These are phyloP conservation scores for Leistus spinibarbis DNA, from an alignment of 2,888 invertebrate species.

Conservation along the genomic window DNA sequence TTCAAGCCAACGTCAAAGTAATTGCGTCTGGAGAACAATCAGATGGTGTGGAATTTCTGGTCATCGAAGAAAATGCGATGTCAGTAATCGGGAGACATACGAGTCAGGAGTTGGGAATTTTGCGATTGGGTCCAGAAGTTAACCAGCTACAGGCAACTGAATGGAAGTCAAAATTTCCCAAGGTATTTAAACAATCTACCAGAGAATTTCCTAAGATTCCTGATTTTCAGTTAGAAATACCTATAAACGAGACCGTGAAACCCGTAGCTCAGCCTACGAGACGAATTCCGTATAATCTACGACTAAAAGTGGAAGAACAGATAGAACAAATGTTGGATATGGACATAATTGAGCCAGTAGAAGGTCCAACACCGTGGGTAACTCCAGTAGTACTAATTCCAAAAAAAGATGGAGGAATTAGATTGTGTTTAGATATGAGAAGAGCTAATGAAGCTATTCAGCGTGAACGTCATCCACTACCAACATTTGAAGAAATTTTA, in stretches of 20 bases:
- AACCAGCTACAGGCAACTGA: too few relatives aligned
- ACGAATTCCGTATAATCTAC: slow-evolving; percentile 48
- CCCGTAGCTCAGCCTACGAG: slow-evolving; percentile 49
- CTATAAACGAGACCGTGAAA: slow-evolving; percentile 43
- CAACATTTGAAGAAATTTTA: slow-evolving; percentile 16
- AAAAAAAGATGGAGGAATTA: slow-evolving; percentile 42
- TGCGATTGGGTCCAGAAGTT: too few relatives aligned
- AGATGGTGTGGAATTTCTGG: too few relatives aligned
- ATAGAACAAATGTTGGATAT: slow-evolving; percentile 42
- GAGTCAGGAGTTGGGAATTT: too few relatives aligned
- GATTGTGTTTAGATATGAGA: slow-evolving; percentile 38
- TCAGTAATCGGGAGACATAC: too few relatives aligned
- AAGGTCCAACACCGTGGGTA: slow-evolving; percentile 46
- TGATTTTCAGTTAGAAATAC: slow-evolving; percentile 41
- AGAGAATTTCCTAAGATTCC: slow-evolving; percentile 43
- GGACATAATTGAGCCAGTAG: slow-evolving; percentile 46
- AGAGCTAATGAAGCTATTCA: slow-evolving; percentile 45
- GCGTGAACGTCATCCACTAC: slow-evolving; percentile 44
- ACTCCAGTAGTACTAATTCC: slow-evolving; percentile 47
- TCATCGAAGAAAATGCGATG: too few relatives aligned
- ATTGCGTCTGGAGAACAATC: too few relatives aligned
- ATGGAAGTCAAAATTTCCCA: neutral
- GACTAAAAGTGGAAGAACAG: slow-evolving; percentile 42
- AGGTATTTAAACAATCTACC: neutral
- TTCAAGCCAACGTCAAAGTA: too few relatives aligned